Percentiles rank a stretch among this genome's conserved stretches.
phyloP scores from a whole-genome alignment of 2,113 vertebrate genomes.

The human region DNA sequence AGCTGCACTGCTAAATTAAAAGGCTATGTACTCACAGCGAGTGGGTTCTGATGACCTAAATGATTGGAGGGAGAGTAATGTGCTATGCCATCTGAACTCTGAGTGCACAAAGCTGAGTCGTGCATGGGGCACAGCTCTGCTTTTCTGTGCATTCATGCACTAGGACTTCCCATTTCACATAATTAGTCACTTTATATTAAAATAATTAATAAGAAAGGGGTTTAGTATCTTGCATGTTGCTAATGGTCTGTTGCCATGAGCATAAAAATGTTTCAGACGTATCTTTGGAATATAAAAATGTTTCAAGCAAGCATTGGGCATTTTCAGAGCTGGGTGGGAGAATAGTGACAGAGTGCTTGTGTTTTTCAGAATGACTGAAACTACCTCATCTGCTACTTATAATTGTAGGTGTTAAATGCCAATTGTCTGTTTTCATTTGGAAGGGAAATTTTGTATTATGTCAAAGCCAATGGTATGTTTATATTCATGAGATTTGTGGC shows the following conservation, averaged over 20 bases:
- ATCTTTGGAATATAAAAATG: background rate
- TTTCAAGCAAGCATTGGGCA: background rate
- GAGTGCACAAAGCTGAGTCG: background rate
- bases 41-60: slow-evolving; percentile 71
- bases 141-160: background rate
- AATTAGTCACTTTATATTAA: slow-evolving; percentile 63
- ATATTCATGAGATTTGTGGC: background rate
- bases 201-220: slow-evolving; percentile 58
- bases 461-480: slow-evolving; percentile 37
- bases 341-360: background rate
- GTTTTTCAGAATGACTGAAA: slow-evolving; percentile 35
- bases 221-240: background rate
- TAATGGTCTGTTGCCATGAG: background rate
- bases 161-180: background rate
- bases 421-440: slow-evolving; percentile 45
- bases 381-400: slow-evolving; percentile 44
- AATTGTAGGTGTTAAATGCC: slow-evolving; percentile 54
- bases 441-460: slow-evolving; percentile 46
- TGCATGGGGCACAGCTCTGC: background rate
- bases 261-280: background rate
- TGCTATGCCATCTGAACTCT: slow-evolving; percentile 51
- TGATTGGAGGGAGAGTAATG: slow-evolving; percentile 44
- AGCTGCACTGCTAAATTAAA: slow-evolving; percentile 72
- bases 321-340: background rate
- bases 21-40: slow-evolving; percentile 63